These are phyloP conservation scores for Hypotaenidia philippensis DNA, from an alignment of 2,797 vertebrate species.

Conservation along the genomic window DNA sequence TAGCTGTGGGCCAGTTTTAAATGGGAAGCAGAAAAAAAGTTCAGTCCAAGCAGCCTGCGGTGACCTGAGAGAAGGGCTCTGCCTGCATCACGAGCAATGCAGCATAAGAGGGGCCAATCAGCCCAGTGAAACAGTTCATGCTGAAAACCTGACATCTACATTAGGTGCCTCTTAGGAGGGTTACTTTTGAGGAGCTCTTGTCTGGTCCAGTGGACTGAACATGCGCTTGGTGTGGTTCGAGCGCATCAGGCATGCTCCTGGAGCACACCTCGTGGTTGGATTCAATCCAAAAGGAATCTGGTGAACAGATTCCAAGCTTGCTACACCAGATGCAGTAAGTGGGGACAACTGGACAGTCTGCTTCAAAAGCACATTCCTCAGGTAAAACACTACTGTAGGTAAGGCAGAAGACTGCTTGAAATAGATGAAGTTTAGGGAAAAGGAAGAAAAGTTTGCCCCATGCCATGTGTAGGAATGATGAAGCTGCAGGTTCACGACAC, in stretches of 20 bases:
- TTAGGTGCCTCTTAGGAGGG: not conserved
- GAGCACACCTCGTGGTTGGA: not conserved
- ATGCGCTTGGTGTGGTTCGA: rapidly evolving
- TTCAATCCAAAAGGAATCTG: not conserved
- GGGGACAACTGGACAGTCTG: not conserved
- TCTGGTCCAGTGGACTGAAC: not conserved
- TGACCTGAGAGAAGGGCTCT: slow-evolving; percentile 2
- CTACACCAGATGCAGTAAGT: not conserved
- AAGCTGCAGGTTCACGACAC: not conserved
- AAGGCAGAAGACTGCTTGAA: not conserved
- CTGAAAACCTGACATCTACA: not conserved
- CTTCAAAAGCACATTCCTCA: not conserved
- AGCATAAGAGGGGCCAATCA: not conserved
- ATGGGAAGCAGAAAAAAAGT: not conserved
- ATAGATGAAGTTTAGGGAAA: not conserved
- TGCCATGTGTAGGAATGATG: not conserved
- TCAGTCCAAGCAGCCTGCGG: not conserved
- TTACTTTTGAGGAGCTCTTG: not conserved
- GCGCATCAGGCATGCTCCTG: not conserved
- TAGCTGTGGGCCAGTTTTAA: not conserved
- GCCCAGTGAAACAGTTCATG: not conserved
- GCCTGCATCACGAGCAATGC: not conserved
- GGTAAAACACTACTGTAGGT: not conserved
- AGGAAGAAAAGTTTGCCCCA: not conserved
- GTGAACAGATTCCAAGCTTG: not conserved